Percentiles rank a stretch among this genome's conserved stretches.
phyloP scores from a whole-genome alignment of 2,888 invertebrate genomes.

The Tetranychus truncatus region DNA sequence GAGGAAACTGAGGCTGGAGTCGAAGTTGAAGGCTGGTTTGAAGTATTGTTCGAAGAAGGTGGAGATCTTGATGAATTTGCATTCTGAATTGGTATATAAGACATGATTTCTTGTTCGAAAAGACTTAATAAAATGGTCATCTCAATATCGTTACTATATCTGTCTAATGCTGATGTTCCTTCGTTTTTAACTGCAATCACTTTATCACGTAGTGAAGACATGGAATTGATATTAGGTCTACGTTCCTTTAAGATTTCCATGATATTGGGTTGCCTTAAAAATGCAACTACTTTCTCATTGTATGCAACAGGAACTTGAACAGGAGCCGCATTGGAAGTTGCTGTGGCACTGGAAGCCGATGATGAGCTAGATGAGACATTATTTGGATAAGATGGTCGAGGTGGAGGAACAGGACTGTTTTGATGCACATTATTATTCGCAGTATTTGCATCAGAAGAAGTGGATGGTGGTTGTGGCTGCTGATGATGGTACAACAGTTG shows the following conservation, averaged over 20 bases:
- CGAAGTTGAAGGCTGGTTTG: background rate
- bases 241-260: constrained; percentile 71
- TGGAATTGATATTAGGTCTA: constrained; percentile 51
- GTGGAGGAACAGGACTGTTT: constrained; percentile 17
- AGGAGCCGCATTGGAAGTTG: background rate
- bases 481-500: background rate
- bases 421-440: background rate
- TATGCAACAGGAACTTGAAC: constrained; percentile 65
- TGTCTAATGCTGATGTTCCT: constrained; percentile 61
- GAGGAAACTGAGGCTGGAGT: background rate
- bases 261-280: constrained; percentile 79
- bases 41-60: background rate
- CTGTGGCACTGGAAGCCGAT: background rate
- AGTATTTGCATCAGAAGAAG: background rate
- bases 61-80: background rate
- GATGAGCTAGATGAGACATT: constrained; percentile 5
- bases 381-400: background rate
- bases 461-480: background rate
- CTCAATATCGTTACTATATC: constrained; percentile 78
- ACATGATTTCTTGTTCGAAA: constrained; percentile 96
- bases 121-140: constrained; percentile 81
- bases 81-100: constrained; percentile 49
- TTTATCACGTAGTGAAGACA: constrained; percentile 59
- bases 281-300: constrained; percentile 85
- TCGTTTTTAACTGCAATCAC: constrained; percentile 69